Base-by-base conservation (phyloP, 1,140 invertebrate species). In the Nephila pilipes region DNA sequence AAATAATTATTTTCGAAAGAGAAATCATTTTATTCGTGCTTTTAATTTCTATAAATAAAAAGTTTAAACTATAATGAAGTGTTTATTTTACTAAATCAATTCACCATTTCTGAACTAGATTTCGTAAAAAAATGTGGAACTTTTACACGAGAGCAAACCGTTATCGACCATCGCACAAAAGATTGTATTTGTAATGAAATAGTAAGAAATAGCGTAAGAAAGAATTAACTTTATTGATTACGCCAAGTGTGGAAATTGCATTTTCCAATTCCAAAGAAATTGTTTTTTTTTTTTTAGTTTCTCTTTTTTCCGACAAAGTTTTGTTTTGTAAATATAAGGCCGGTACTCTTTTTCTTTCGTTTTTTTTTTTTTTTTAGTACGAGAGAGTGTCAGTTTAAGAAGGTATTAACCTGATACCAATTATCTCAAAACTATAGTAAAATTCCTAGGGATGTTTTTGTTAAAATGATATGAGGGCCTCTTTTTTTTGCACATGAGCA, bases 181-280 rank as follows among this genome's bases (percentile, higher is more conserved):
- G 80, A 36, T 36, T 75, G 32, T 14, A 75, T 75, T 75, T 32
- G 69, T 75, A 29, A 32, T 29, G 18, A 18, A 36, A 75, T 32
- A 29, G 2, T 75, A 20, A 32, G 20, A 80, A 32, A 46, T 32
- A 38, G 14, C 22, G 18, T n/a, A 55, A 81, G 80, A 46, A 55
- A 54, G 80, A 81, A 81, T 81, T 81, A 81, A 38, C 46, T 81
- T 81, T 81, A 81, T 81, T 46, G 80, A 81, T 81, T 81, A 55
- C n/a, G 1, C 6, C n/a, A 55, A 55, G 80, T n/a, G n/a, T 46
- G 38, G 38, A 81, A 81, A 81, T 25, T 81, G 80, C 38, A 55
- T 81, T 81, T 81, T 81, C 80, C 25, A 22, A 36, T 75, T 18
- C 14, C 25, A 32, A 16, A 29, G 69, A 16, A 75, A 75, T 32